A percentile compares a stretch with the other conserved stretches of the same genome.
phyloP scores from a whole-genome alignment of 2,888 invertebrate species.

The Cancer borealis region DNA sequence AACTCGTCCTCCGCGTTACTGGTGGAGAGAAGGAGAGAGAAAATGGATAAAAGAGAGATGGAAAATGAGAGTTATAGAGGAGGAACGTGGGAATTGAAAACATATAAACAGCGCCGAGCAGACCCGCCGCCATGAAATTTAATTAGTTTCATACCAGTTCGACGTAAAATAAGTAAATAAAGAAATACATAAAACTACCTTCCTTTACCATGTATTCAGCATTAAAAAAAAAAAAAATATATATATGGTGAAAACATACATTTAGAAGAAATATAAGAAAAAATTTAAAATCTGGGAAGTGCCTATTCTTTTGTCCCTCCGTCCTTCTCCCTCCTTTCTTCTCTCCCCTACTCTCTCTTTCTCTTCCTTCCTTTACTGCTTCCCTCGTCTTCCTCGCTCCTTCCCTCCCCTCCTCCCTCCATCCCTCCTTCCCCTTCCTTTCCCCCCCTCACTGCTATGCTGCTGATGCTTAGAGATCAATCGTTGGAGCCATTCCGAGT shows the following conservation, averaged over 20 bases:
- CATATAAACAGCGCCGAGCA: background rate
- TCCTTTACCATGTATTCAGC: background rate
- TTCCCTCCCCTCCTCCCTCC: background rate
- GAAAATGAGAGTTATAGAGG: background rate
- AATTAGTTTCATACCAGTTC: background rate
- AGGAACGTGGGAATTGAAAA: too few species aligned
- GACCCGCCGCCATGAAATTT: background rate
- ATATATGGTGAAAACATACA: background rate
- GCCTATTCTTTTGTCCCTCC: too few species aligned
- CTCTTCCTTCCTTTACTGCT: too few species aligned
- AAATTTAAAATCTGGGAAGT: too few species aligned
- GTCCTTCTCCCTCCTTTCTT: too few species aligned
- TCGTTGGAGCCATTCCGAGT: background rate
- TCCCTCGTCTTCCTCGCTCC: background rate
- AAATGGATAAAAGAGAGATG: background rate
- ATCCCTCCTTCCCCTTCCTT: background rate
- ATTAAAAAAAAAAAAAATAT: background rate
- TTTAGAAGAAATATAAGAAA: too few species aligned
- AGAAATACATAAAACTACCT: background rate
- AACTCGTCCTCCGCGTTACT: background rate
- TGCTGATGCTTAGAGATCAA: slow-evolving; percentile 5
- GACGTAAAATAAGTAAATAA: background rate
- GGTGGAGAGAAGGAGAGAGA: background rate
- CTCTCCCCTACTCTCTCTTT: too few species aligned
- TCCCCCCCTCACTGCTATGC: background rate